These are phyloP conservation scores for Entelurus aequoreus DNA, from an alignment of 2,113 vertebrate species.

Conservation along the genomic window DNA sequence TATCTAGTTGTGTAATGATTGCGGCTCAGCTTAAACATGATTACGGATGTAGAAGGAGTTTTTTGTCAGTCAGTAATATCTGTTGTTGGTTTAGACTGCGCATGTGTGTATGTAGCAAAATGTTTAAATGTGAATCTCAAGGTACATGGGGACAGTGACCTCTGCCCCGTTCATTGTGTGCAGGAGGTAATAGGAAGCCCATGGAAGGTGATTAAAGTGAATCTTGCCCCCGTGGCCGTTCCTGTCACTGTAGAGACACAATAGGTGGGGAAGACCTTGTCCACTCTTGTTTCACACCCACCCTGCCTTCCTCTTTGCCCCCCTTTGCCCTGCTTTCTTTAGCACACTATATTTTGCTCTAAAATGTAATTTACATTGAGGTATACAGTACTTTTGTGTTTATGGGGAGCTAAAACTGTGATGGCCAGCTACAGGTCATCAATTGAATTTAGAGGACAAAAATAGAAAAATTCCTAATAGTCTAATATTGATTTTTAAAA, in stretches of 20 bases:
- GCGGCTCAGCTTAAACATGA: not conserved
- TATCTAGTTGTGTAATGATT: not conserved
- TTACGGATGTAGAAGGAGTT: slow-evolving; percentile 10
- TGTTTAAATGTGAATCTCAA: not conserved
- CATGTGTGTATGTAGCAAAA: slow-evolving; percentile 8
- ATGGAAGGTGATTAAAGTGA: slow-evolving; percentile 60
- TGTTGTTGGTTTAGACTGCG: slow-evolving; percentile 6
- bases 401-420: not conserved
- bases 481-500: too few relatives aligned
- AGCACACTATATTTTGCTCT: not conserved
- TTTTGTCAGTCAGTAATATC: not conserved
- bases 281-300: slow-evolving; percentile 58
- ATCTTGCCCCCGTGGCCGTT: slow-evolving; percentile 52
- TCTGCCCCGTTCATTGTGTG: slow-evolving; percentile 26
- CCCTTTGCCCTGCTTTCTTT: slow-evolving; percentile 7
- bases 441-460: not conserved
- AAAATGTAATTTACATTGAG: not conserved
- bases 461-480: too few relatives aligned
- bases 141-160: slow-evolving; percentile 3
- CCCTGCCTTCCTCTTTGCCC: slow-evolving; percentile 18
- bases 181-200: slow-evolving; percentile 63
- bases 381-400: not conserved
- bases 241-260: slow-evolving; percentile 56
- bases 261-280: slow-evolving; percentile 50
- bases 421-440: not conserved